Conservation (phyloP, 2,113 vertebrate species). For the Pseudorhombus dupliciocellatus region DNA sequence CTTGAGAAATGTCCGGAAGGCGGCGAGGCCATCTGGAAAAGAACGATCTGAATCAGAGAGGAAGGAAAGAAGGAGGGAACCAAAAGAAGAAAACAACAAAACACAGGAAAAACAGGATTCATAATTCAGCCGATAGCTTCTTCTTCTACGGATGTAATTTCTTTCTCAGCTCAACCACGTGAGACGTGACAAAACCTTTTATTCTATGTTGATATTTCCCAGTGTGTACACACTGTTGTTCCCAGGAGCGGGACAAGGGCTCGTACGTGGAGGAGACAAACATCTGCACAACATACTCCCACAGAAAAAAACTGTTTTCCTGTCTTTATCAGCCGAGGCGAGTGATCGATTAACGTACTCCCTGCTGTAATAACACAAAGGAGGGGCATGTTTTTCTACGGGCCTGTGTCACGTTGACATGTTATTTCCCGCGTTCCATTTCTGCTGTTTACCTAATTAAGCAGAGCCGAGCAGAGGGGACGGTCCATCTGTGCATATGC, state of each 20-base stretch:
- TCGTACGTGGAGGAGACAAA: conserved; percentile 39
- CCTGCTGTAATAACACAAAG: conserved; percentile 26
- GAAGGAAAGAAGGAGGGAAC: neutral
- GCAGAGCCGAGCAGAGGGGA: conserved; percentile 1
- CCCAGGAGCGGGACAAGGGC: conserved; percentile 35
- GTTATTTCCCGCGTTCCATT: conserved; percentile 45
- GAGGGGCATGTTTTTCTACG: conserved; percentile 59
- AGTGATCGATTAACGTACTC: conserved; percentile 53
- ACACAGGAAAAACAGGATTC: conserved; percentile 7
- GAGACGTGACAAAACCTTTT: conserved; percentile 1
- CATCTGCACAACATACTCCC: conserved; percentile 36
- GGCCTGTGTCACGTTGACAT: conserved; percentile 62
- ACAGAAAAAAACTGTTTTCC: neutral
- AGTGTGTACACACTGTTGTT: conserved; percentile 9
- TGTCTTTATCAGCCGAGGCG: conserved; percentile 51
- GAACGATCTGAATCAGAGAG: conserved; percentile 5
- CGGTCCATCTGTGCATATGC: conserved; percentile 32
- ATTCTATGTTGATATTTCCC: conserved; percentile 16
- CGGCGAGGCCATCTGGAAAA: conserved; percentile 86
- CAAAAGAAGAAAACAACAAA: conserved; percentile 21
- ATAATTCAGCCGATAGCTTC: neutral
- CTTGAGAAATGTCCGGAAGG: conserved; percentile 91
- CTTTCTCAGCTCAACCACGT: neutral
- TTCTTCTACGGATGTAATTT: conserved; percentile 3
- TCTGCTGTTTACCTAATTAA: conserved; percentile 56